Base-by-base conservation (phyloP, 1,140 invertebrate species). In the Lordiphosa mommai region DNA sequence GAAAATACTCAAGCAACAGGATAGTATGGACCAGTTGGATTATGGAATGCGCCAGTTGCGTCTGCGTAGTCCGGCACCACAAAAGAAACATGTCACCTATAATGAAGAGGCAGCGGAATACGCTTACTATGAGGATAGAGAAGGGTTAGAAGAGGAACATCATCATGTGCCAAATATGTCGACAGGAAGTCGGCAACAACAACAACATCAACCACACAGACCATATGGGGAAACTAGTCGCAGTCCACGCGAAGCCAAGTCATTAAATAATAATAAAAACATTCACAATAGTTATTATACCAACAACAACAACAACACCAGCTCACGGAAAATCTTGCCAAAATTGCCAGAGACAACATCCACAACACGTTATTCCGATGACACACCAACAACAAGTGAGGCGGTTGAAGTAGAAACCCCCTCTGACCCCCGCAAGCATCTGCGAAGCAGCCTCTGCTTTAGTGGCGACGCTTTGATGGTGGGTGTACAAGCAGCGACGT, bases 371-470 rank as follows among this genome's bases (percentile, higher is more conserved):
- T 49, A 37, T 49, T 68, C 47, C 36, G 61, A 70, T 66, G 67
- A 60, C 55, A 66, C 61, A 65, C 61, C 29, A 14, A 12, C 46
- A 40, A 34, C 58, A 41, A 17, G 32, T 14, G 38, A 30, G 40
- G 6, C 40, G 17, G 9, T 41, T 41, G 17, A 38, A 32, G 50
- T 64, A 72, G 80, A 43, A 61, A 77, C 36, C 14, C 44, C 57
- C 43, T 50, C 68, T 12, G 79, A 72, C 59, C 64, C 70, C 36
- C 84, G 73, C 56, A 87, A 87, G 40, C 86, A 88, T 72, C 69
- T 88, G 76, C 86, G 86, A 59, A 88, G 86, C 72, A 88, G 80
- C 47, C 74, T 88, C 64, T 88, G 86, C 70, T 84, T 88, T 43
- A 79, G 76, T 56, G 76, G 76, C 61, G 85, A 85, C 58, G 86